Conservation (phyloP, 2,888 invertebrate species). For the Germaria angustata region DNA sequence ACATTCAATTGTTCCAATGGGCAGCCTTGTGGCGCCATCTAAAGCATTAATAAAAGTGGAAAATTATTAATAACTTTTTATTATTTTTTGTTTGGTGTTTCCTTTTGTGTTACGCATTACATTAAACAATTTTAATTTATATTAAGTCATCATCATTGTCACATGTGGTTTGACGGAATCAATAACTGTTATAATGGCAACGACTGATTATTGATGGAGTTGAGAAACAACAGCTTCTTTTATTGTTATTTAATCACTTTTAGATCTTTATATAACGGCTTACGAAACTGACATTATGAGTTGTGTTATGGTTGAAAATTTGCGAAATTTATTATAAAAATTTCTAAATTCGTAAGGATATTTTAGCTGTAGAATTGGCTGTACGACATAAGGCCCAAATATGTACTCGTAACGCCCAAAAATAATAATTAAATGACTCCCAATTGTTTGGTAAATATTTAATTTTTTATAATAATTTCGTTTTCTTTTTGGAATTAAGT, state of each 20-base stretch:
- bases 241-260: background rate
- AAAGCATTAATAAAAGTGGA: constrained; percentile 55
- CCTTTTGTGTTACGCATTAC: constrained; percentile 1
- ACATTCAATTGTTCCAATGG: constrained; percentile 42
- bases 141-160: constrained; percentile 62
- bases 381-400: too few relatives aligned
- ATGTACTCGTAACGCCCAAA: too few relatives aligned
- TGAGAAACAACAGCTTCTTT: background rate
- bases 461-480: too few relatives aligned
- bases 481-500: too few relatives aligned
- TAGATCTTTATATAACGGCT: background rate
- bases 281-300: background rate
- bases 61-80: constrained; percentile 39
- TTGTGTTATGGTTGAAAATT: too few relatives aligned
- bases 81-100: too few relatives aligned
- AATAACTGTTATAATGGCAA: background rate
- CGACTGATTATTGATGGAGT: background rate
- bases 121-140: constrained; percentile 28
- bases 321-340: too few relatives aligned
- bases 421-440: too few relatives aligned
- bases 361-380: too few relatives aligned
- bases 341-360: too few relatives aligned
- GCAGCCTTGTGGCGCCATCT: constrained; percentile 60
- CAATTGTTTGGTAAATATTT: too few relatives aligned
- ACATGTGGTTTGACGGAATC: constrained; percentile 38